phyloP scores from a whole-genome alignment of 2,888 invertebrate genomes.

The Aethes cnicana region DNA sequence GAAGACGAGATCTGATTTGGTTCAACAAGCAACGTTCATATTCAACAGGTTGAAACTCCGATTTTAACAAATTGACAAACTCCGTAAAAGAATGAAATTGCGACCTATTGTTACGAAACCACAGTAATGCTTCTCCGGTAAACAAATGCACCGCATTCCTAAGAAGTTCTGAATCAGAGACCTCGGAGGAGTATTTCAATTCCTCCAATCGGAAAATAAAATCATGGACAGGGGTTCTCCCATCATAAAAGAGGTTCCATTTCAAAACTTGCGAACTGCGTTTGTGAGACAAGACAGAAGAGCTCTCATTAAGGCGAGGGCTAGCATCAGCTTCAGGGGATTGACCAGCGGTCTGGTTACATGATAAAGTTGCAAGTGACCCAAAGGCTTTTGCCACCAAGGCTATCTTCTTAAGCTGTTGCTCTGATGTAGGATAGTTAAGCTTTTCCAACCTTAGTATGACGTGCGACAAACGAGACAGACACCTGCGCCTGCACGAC shows the following conservation, averaged over 20 bases:
- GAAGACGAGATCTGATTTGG: background rate
- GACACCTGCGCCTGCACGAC: background rate
- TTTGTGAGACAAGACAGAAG: background rate
- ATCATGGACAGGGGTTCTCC: too few species aligned
- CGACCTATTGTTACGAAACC: background rate
- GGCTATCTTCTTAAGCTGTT: background rate
- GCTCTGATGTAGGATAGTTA: background rate
- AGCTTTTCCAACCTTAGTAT: background rate
- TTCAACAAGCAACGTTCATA: background rate
- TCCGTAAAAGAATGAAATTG: background rate
- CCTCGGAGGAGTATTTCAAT: background rate
- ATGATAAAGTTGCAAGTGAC: background rate
- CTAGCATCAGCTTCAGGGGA: background rate
- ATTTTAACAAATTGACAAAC: background rate
- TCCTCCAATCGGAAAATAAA: too few species aligned
- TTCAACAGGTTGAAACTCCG: background rate
- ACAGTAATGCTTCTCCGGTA: background rate
- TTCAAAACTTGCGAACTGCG: background rate
- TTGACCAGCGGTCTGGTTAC: background rate
- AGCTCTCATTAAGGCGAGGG: too few species aligned
- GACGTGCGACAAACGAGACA: background rate
- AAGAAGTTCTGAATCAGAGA: background rate
- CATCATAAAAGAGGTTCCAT: too few species aligned
- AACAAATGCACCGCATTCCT: background rate
- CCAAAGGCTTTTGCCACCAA: background rate